Evolutionary conservation across 2,797 vertebrate genomes (phyloP).

Genomic region (Schizothorax lantsangensis): DNA sequence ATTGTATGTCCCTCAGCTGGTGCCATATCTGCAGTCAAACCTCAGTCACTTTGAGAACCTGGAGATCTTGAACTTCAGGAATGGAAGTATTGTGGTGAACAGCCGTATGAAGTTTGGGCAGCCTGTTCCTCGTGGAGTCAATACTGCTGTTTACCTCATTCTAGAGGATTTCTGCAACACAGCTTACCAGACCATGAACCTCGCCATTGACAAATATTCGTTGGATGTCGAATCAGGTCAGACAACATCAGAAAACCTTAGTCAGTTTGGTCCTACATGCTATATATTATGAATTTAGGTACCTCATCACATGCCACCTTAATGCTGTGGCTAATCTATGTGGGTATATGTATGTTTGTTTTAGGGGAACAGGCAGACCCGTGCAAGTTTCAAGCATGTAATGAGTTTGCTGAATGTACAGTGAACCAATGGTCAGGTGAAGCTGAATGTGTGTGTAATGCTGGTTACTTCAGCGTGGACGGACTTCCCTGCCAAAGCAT

Average conservation of each 20-base stretch:
- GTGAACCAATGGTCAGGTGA: constrained; percentile 91
- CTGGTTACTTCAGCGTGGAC: constrained; percentile 89
- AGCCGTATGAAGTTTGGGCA: constrained; percentile 91
- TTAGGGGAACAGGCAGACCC: constrained; percentile 90
- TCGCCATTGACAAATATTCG: constrained; percentile 93
- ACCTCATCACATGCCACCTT: neutral
- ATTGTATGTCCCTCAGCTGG: constrained; percentile 79
- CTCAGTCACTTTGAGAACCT: constrained; percentile 93
- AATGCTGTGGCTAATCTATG: neutral
- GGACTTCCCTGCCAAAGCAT: constrained; percentile 91
- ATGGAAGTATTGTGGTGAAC: constrained; percentile 96
- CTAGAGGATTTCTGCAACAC: constrained; percentile 93
- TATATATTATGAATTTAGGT: neutral
- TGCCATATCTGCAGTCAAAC: constrained; percentile 95
- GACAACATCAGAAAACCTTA: neutral
- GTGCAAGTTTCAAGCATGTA: constrained; percentile 97
- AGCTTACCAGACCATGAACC: constrained; percentile 93
- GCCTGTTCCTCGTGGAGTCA: constrained; percentile 85
- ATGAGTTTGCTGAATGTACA: constrained; percentile 88
- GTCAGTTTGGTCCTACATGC: neutral
- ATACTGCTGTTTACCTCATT: constrained; percentile 88
- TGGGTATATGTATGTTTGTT: constrained; percentile 23
- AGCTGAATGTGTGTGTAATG: constrained; percentile 89
- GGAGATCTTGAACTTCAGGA: constrained; percentile 97
- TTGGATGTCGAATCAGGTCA: constrained; percentile 94